Base-by-base conservation (phyloP, 2,113 vertebrate species). In the Equus przewalskii region DNA sequence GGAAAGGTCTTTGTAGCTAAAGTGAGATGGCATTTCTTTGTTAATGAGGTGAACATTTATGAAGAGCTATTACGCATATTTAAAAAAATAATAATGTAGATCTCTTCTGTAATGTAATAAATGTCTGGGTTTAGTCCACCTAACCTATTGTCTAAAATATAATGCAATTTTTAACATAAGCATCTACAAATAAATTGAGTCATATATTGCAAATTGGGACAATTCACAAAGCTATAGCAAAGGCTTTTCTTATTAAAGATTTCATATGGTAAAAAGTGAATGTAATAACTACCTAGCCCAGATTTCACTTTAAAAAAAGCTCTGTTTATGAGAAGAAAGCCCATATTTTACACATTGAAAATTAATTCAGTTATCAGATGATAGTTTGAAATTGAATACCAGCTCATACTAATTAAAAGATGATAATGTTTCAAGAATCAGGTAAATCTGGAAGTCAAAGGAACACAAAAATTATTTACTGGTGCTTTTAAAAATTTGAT, bases 141-240 rank as follows among this genome's bases (percentile, higher is more conserved):
- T 96, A 97, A 91, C 88, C 89, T 97, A 93, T 89, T 98, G 96
- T 94, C 95, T 96, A 96, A 96, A 96, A 83, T 67, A 92, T 64
- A 82, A 46, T 67, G 56, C 30, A 70, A 92, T 87, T 88, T 93
- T 24, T 33, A 89, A 79, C 91, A 97, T 73, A 12, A 91, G 88
- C 89, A 90, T 92, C 95, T 96, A 75, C 6, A 33, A 92, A 95
- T 85, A 94, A 51, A 95, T 76, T 44, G 81, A 97, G 85, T 94
- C 33, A 33, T 12, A 69, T 54, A 30, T 11, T 91, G 54, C 44
- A 87, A 82, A 28, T 67, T 85, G 65, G 83, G 97, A 80, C 78
- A 97, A 97, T 69, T 93, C 58, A 88, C 46, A 88, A 79, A 96
- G 69, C 70, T 84, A 56, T 76, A 81, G 89, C 72, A 97, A 97